These are phyloP conservation scores for Trachymyrmex septentrionalis DNA, from an alignment of 1,140 invertebrate species.

Conservation along the genomic window DNA sequence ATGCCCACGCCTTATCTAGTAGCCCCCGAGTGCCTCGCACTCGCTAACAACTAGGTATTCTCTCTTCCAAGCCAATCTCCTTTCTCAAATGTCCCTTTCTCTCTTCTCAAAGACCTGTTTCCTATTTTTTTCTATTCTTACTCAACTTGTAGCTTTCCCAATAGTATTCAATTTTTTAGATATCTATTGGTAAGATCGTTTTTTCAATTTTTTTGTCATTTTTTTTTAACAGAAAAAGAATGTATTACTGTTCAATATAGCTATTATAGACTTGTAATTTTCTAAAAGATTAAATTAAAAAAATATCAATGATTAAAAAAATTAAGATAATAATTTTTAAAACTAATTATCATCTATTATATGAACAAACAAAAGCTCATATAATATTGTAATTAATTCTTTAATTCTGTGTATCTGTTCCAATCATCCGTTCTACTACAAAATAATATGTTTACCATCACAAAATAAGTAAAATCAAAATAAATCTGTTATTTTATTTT, in stretches of 20 bases:
- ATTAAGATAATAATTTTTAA: not conserved
- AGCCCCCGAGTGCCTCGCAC: conserved; percentile 77
- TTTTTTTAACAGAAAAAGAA: not conserved
- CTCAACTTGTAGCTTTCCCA: not conserved
- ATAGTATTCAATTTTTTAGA: not conserved
- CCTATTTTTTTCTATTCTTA: conserved; percentile 30
- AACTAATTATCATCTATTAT: not conserved
- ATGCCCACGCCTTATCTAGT: conserved; percentile 85
- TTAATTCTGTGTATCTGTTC: no score
- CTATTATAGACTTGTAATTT: no score
- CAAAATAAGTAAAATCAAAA: conserved; percentile 4
- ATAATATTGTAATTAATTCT: not conserved
- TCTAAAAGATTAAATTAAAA: not conserved
- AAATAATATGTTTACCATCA: conserved; percentile 1
- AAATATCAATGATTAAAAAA: not conserved
- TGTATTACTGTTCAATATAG: not conserved
- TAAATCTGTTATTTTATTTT: not conserved
- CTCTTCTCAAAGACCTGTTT: conserved; percentile 10
- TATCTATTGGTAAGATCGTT: not conserved
- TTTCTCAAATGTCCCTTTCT: conserved; percentile 68
- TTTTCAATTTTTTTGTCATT: not conserved
- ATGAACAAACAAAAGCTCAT: not conserved
- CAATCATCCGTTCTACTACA: no score
- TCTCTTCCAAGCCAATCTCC: conserved; percentile 77
- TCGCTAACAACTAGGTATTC: conserved; percentile 79